phyloP scores from a whole-genome alignment of 64 coral and sea anemone genomes.

The Pocillopora damicornis region DNA sequence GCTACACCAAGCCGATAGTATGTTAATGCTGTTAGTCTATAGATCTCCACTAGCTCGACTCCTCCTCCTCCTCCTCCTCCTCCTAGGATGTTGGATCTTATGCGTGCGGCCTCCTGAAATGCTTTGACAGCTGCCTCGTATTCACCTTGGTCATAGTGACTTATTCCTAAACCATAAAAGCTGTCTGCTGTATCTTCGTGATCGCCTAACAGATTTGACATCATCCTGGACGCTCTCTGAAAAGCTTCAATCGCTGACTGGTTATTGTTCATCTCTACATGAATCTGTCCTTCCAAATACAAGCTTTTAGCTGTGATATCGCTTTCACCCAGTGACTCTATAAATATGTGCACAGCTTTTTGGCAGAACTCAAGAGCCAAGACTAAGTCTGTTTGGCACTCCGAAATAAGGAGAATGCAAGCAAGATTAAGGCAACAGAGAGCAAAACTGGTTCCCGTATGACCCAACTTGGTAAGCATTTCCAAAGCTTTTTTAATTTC shows the following conservation, averaged over 20 bases:
- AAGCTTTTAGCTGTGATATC: neutral
- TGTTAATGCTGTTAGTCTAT: neutral
- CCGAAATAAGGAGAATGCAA: rapidly evolving
- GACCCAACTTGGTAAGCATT: neutral
- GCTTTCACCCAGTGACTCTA: neutral
- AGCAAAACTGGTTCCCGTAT: neutral
- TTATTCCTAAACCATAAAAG: neutral
- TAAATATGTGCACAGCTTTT: neutral
- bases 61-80: too few relatives aligned
- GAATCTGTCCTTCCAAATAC: neutral
- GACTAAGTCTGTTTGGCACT: neutral
- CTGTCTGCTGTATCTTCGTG: neutral
- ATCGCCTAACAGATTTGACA: neutral
- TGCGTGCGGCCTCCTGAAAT: neutral
- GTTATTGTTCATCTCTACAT: neutral
- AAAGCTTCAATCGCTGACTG: neutral
- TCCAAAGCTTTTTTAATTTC: neutral
- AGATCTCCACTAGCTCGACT: too few relatives aligned
- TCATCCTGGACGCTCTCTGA: neutral
- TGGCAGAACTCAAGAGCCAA: neutral
- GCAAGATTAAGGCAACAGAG: neutral
- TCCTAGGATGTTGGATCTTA: neutral
- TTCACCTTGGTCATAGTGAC: neutral
- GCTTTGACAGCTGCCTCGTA: neutral
- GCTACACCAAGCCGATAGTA: neutral